These are phyloP conservation scores for Heliocidaris tuberculata DNA, from an alignment of 35 echinoderm and acorn worm species.

Conservation along the genomic window DNA sequence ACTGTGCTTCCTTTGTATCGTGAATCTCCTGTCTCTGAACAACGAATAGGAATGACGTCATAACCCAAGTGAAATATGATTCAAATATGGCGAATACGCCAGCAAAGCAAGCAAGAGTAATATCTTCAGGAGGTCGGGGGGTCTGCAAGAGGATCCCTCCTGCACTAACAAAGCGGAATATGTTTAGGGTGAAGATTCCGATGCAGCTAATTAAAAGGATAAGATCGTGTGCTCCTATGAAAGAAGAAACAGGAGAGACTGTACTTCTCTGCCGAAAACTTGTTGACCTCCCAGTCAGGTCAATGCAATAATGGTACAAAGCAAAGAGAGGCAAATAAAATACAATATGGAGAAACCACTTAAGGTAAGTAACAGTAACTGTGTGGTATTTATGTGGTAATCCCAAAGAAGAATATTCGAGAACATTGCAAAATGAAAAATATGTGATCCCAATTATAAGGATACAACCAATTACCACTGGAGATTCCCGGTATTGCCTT, in stretches of 20 bases:
- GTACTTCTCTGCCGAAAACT: background rate
- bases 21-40: background rate
- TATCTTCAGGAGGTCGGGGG: background rate
- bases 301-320: background rate
- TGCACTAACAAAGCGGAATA: background rate
- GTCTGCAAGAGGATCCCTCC: background rate
- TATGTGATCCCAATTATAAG: too few species aligned
- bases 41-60: background rate
- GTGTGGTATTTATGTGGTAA: background rate
- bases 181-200: background rate
- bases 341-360: background rate
- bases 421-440: too few species aligned
- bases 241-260: background rate
- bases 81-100: background rate
- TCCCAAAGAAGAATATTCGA: background rate
- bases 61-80: background rate
- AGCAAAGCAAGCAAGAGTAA: background rate
- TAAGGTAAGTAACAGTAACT: background rate
- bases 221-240: background rate
- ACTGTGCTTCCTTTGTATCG: background rate
- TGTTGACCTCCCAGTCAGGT: background rate
- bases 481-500: background rate
- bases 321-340: background rate
- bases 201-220: background rate
- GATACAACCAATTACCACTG: too few species aligned